Conservation (phyloP, 2,888 invertebrate species). For the Tinea trinotella region DNA sequence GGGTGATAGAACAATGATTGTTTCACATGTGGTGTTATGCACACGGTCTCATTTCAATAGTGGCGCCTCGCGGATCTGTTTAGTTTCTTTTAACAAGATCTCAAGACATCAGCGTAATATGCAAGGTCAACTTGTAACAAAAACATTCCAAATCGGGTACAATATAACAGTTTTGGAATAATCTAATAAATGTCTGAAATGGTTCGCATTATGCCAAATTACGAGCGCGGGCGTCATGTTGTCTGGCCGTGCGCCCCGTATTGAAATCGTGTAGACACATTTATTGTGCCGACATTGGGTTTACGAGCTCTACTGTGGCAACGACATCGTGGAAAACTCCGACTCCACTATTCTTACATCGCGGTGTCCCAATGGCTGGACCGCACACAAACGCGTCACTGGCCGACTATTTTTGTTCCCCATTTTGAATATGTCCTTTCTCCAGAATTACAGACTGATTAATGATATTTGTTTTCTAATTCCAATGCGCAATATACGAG, state of each 20-base stretch:
- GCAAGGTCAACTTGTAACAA: neutral
- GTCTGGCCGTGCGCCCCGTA: constrained; percentile 34
- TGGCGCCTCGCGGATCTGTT: constrained; percentile 9
- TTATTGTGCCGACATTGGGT: constrained; percentile 22
- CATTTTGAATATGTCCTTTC: constrained; percentile 39
- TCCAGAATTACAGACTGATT: constrained; percentile 40
- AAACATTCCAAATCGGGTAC: neutral
- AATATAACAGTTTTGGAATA: neutral
- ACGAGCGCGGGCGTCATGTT: constrained; percentile 37
- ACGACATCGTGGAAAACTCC: constrained; percentile 12
- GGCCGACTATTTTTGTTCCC: constrained; percentile 52
- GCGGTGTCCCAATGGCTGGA: neutral
- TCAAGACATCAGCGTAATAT: neutral
- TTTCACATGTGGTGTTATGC: neutral
- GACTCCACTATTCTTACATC: constrained; percentile 1
- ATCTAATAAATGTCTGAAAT: neutral
- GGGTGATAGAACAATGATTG: constrained; percentile 16
- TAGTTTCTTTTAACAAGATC: neutral
- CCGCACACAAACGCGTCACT: constrained; percentile 36
- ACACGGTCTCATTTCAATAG: constrained; percentile 1
- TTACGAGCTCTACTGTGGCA: constrained; percentile 9
- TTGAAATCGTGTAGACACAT: constrained; percentile 24
- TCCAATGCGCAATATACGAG: neutral
- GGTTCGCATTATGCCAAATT: neutral
- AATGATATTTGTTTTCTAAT: constrained; percentile 7